These are phyloP conservation scores for Sipha maydis DNA, from an alignment of 2,888 invertebrate genomes.

Conservation along the genomic window DNA sequence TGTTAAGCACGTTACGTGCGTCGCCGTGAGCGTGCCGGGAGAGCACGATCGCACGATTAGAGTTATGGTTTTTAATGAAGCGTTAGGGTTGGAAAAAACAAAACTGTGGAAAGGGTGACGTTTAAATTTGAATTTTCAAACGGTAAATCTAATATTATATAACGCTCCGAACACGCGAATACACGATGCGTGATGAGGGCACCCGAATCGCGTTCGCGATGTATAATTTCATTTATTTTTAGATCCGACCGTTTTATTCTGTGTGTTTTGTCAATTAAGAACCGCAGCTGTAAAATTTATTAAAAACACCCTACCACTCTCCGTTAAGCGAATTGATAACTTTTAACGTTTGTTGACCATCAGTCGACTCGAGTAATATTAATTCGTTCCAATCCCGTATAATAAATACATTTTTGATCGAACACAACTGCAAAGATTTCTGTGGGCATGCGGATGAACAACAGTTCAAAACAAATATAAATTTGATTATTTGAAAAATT, in stretches of 20 bases:
- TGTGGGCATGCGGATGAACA: neutral
- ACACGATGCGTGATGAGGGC: conserved; percentile 16
- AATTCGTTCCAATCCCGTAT: neutral
- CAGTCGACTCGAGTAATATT: neutral
- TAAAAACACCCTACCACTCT: neutral
- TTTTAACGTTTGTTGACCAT: neutral
- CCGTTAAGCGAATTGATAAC: neutral
- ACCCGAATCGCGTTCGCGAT: neutral
- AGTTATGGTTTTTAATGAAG: neutral
- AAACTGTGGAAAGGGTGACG: neutral
- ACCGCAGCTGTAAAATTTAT: neutral
- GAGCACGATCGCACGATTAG: neutral
- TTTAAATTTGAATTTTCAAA: conserved; percentile 19
- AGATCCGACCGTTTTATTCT: neutral
- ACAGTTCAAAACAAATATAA: neutral
- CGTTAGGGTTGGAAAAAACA: conserved; percentile 23
- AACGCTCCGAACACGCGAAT: neutral
- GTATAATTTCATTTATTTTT: conserved; percentile 8
- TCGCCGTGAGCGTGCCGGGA: neutral
- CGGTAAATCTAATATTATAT: neutral
- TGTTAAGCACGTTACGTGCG: neutral
- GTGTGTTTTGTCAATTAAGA: neutral
- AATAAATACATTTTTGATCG: neutral
- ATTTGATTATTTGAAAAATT: neutral
- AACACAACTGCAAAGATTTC: too few relatives aligned